Evolutionary conservation across 2,113 vertebrate genomes (phyloP).

Genomic region (Lagopus muta): DNA sequence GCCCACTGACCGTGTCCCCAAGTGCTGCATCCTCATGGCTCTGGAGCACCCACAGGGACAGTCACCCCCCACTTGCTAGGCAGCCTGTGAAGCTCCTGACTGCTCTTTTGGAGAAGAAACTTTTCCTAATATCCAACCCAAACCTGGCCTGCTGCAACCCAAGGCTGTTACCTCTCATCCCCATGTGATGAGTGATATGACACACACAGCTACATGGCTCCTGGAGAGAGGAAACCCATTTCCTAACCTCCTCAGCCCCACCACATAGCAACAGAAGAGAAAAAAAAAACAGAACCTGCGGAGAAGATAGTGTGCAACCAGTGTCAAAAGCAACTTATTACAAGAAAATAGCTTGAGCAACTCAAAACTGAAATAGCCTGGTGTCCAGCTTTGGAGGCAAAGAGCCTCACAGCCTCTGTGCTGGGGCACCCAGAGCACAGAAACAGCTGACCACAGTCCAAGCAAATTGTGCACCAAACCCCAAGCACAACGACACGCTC

Average conservation of each 20-base stretch:
- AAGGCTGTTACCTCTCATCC: too few species aligned
- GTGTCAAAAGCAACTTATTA: constrained; percentile 10
- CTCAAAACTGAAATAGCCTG: background rate
- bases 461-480: background rate
- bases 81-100: too few species aligned
- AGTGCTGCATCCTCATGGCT: too few species aligned
- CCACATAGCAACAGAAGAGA: constrained; percentile 37
- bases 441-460: background rate
- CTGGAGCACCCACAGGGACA: too few species aligned
- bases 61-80: too few species aligned
- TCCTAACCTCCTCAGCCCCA: constrained; percentile 17
- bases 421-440: background rate
- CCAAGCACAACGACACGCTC: background rate
- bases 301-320: background rate
- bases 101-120: too few species aligned
- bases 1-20: too few species aligned
- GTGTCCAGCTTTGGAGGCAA: background rate
- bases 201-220: background rate
- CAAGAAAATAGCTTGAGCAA: constrained; percentile 52
- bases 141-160: too few species aligned
- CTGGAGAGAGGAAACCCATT: constrained; percentile 17
- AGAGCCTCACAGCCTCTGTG: fast-evolving
- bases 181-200: too few species aligned
- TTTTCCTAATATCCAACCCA: too few species aligned
- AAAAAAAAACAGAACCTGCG: constrained; percentile 51